Evolutionary conservation across 1,140 invertebrate species (phyloP).

Genomic region (Ruditapes philippinarum): DNA sequence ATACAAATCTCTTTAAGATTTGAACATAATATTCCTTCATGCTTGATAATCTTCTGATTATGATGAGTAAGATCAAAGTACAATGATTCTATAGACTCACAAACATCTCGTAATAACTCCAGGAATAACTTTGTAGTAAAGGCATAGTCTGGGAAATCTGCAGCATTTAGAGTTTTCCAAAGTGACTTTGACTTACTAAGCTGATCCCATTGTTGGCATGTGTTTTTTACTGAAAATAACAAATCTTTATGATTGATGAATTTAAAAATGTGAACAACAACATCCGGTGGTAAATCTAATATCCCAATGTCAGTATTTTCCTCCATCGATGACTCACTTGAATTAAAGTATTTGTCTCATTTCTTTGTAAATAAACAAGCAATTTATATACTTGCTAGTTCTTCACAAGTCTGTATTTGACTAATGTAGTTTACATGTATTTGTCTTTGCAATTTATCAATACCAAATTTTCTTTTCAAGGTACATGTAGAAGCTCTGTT

Average conservation of each 20-base stretch:
- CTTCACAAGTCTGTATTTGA: too few species aligned
- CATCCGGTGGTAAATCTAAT: constrained; percentile 54
- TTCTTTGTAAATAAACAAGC: too few species aligned
- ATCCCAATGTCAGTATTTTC: neutral
- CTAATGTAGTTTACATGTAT: too few species aligned
- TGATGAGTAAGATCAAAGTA: constrained; percentile 39
- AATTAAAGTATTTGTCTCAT: too few species aligned
- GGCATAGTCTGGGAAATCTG: constrained; percentile 41
- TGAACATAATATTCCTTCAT: constrained; percentile 54
- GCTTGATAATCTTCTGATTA: constrained; percentile 44
- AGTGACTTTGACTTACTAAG: constrained; percentile 54
- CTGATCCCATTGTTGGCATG: constrained; percentile 61
- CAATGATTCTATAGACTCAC: constrained; percentile 58
- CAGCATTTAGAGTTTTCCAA: constrained; percentile 63
- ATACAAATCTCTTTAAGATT: constrained; percentile 56
- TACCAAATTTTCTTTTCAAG: too few species aligned
- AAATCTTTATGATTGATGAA: constrained; percentile 53
- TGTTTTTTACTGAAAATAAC: constrained; percentile 52
- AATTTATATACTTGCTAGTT: too few species aligned
- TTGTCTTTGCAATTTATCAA: too few species aligned
- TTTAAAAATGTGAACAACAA: constrained; percentile 66
- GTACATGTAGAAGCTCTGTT: too few species aligned
- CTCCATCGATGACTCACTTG: too few species aligned
- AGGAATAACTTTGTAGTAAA: constrained; percentile 50
- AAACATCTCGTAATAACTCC: constrained; percentile 22